Percentiles rank a stretch among this genome's conserved stretches.
Evolutionary conservation across 2,888 invertebrate genomes (phyloP).

Genomic region (Folsomia manolachei): DNA sequence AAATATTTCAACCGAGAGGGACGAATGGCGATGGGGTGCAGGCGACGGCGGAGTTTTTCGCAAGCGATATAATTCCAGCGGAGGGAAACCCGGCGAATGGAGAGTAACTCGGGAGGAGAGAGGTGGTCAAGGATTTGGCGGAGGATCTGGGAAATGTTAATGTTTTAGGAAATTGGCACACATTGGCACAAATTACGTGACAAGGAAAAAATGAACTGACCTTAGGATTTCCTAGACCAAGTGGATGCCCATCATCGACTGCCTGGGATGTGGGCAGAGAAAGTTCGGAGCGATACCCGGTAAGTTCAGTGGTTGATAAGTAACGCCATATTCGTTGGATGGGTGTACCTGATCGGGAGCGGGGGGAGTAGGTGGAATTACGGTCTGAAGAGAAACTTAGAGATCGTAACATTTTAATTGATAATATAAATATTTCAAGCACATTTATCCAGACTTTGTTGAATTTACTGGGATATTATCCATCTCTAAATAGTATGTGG

Average conservation of each 20-base stretch:
- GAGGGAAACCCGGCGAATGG: constrained; percentile 27
- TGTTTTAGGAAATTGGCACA: background rate
- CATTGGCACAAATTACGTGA: background rate
- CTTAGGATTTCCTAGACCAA: constrained; percentile 34
- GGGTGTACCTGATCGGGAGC: background rate
- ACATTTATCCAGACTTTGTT: too few relatives aligned
- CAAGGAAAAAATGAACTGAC: background rate
- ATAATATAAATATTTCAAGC: too few relatives aligned
- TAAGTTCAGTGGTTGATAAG: background rate
- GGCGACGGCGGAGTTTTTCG: constrained; percentile 18
- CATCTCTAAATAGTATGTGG: too few relatives aligned
- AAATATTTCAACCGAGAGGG: constrained; percentile 31
- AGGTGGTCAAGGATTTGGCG: constrained; percentile 22
- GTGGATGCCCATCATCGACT: constrained; percentile 32
- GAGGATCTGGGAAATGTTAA: constrained; percentile 24
- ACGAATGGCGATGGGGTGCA: constrained; percentile 18
- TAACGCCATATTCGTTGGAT: background rate
- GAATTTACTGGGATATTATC: too few relatives aligned
- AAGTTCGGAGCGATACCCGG: background rate
- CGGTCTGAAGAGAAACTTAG: background rate
- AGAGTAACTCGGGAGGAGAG: constrained; percentile 14
- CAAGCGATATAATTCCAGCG: constrained; percentile 38
- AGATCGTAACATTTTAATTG: constrained; percentile 1
- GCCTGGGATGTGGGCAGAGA: background rate
- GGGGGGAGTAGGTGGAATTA: too few relatives aligned